These are phyloP conservation scores for Cryptophagus acutangulus DNA, from an alignment of 2,888 invertebrate genomes.

Conservation along the genomic window DNA sequence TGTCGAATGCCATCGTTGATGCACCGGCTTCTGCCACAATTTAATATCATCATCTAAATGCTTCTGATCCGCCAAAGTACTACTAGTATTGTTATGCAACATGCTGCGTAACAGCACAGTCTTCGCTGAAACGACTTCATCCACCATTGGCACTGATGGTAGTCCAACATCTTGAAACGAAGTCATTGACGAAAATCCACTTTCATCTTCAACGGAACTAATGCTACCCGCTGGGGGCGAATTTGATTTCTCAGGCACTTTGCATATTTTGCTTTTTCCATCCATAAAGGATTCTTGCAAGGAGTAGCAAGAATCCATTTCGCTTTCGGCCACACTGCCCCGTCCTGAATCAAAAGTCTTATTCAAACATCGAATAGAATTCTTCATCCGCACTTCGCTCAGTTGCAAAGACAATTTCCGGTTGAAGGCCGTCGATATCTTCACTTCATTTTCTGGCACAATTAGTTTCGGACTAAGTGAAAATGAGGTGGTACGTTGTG, in stretches of 20 bases:
- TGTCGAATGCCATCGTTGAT: constrained; percentile 43
- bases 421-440: constrained; percentile 39
- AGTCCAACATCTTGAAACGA: constrained; percentile 79
- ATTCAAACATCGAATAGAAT: constrained; percentile 13
- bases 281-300: constrained; percentile 9
- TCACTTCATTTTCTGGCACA: constrained; percentile 34
- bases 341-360: constrained; percentile 24
- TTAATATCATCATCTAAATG: constrained; percentile 31
- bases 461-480: constrained; percentile 41
- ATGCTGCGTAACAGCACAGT: constrained; percentile 38
- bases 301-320: constrained; percentile 15
- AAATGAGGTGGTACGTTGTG: constrained; percentile 38
- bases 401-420: constrained; percentile 43
- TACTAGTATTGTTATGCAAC: constrained; percentile 31
- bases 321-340: constrained; percentile 32
- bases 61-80: neutral
- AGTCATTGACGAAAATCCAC: constrained; percentile 80
- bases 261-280: constrained; percentile 16
- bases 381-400: constrained; percentile 28
- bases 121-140: constrained; percentile 34
- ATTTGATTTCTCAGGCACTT: constrained; percentile 25
- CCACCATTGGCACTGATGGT: constrained; percentile 48
- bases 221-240: constrained; percentile 37
- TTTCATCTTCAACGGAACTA: constrained; percentile 66
- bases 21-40: constrained; percentile 40